These are phyloP conservation scores for Anthonomus grandis DNA, from an alignment of 1,140 invertebrate species.

Conservation along the genomic window DNA sequence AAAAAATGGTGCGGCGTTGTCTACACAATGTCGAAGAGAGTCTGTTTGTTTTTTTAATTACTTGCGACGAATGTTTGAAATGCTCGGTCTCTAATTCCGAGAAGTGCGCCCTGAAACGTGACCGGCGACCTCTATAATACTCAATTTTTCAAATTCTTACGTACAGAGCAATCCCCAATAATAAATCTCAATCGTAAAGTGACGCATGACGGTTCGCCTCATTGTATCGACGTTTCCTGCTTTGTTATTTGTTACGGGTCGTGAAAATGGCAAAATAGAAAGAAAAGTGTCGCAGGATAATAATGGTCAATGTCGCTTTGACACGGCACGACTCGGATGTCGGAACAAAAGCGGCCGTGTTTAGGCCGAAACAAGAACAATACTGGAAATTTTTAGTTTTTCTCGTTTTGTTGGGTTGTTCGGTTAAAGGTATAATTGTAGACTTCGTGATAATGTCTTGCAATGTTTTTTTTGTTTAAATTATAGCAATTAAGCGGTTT, in stretches of 20 bases:
- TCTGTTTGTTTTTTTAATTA: slow-evolving; percentile 37
- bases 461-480: too few species aligned
- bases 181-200: background rate
- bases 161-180: background rate
- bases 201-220: slow-evolving; percentile 10
- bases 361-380: slow-evolving; percentile 11
- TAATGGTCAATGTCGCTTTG: slow-evolving; percentile 4
- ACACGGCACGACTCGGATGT: slow-evolving; percentile 22
- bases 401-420: too few species aligned
- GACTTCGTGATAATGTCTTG: too few species aligned
- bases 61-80: slow-evolving; percentile 31
- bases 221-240: slow-evolving; percentile 25
- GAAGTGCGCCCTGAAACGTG: slow-evolving; percentile 27
- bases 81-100: slow-evolving; percentile 30
- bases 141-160: too few species aligned
- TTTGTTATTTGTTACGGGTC: slow-evolving; percentile 19
- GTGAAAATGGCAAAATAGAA: background rate
- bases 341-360: slow-evolving; percentile 9
- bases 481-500: too few species aligned
- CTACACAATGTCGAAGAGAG: slow-evolving; percentile 32
- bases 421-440: too few species aligned
- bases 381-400: slow-evolving; percentile 16
- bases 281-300: slow-evolving; percentile 12
- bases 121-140: slow-evolving; percentile 19
- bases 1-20: slow-evolving; percentile 15